Evolutionary conservation across 2,113 vertebrate species (phyloP), one percentile per base, ranked within the genome.

Genomic region (Scophthalmus maximus): DNA sequence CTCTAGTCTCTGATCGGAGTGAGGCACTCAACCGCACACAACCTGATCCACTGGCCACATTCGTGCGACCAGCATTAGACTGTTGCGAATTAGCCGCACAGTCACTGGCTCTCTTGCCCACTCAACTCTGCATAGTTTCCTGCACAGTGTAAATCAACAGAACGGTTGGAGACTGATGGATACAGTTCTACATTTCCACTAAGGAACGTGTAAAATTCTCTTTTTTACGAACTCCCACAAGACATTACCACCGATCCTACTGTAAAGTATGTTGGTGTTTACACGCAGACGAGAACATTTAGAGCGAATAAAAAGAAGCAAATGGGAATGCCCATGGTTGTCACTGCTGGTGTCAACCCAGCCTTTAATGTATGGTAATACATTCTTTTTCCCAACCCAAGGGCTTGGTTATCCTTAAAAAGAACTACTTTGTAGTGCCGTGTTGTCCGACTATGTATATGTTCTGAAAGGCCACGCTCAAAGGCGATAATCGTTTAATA

Each of bases 21-120:
- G 61, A 26, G 42, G 44, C 17, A 1, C 44, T 83, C 50, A 42
- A 68, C 17, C n/a, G 29, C 29, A 75, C 47, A 71, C 73, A 75
- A 0, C 30, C 55, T 32, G 49, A 27, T 15, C 47, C 32, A 42
- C 15, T 22, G 6, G 34, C 38, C 51, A n/a, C n/a, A 38, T 67
- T 17, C 29, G 29, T 56, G 22, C 4, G 1, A 55, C 29, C 6
- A 47, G 22, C 27, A 38, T 14, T 12, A 40, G 10, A 38, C 29
- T 8, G 46, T 27, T 59, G 30, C 34, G 30, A 20, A 52, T 40
- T 30, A 58, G 8, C 15, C 51, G 36, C 53, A 23, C 14, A 5
- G 14, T 26, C 38, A 61, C 42, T 12, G 46, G 23, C 14, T 9
- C 18, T 23, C 1, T 42, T 42, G 15, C 49, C n/a, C 2, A 22